Evolutionary conservation across 2,888 invertebrate species (phyloP), one percentile per base, ranked within the genome.

Genomic region (Synanthedon formicaeformis): DNA sequence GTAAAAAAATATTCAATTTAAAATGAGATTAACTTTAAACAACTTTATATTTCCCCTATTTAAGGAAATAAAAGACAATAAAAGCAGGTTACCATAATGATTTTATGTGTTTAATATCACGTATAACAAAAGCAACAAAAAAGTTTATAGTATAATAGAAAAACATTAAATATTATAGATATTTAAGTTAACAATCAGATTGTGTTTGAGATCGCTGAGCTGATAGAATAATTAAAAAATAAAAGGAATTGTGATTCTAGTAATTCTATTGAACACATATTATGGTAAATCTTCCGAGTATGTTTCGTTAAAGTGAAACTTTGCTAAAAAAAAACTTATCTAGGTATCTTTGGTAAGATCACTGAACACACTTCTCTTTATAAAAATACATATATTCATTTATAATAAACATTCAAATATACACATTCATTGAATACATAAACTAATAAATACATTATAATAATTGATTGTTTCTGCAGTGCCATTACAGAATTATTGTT

Each of bases 341-440:
- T 49, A 16, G 18, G 23, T 16, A 16, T 49, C 49, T 49, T 49
- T 23, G 49, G 49, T 49, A 49, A 49, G 23, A 16, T 49, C 45
- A 45, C 45, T 45, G 14, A 45, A 45, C 14, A 45, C n/a, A 45
- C 45, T n/a, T 14, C 8, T 49, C 12, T 18, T 16, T 18, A 49
- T 16, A 49, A 49, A n/a, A 49, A 18, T 16, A 51, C 45, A 50
- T 51, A 55, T 52, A 55, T 49, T 16, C 50, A 41, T 50, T 48
- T 40, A 54, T 51, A 41, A 50, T 51, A 14, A 51, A 52, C 23
- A 52, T 48, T 51, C 48, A n/a, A 52, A 57, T 53, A 55, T 54
- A 55, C 52, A 54, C 51, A 14, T 52, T 50, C 52, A 57, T 51
- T 55, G 40, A 50, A 52, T 57, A 57, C 52, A 57, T 57, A 54